phyloP scores from a whole-genome alignment of 2,888 invertebrate species.

The Cantharis rufa region DNA sequence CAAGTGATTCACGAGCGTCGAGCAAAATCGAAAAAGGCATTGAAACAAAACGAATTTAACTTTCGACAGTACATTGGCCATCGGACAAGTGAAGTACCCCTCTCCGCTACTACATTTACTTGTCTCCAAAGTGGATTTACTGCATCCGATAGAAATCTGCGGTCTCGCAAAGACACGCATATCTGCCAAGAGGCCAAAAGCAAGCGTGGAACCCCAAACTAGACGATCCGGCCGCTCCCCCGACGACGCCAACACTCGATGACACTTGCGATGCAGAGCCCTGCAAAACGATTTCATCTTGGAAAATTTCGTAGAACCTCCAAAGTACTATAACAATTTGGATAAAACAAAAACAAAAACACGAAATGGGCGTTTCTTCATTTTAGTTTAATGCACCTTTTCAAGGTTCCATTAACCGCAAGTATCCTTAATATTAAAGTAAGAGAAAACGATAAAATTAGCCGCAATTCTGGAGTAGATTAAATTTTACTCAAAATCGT shows the following conservation, averaged over 20 bases:
- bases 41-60: slow-evolving; percentile 33
- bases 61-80: slow-evolving; percentile 34
- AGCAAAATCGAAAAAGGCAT: slow-evolving; percentile 47
- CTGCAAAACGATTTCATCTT: slow-evolving; percentile 28
- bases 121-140: slow-evolving; percentile 46
- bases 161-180: slow-evolving; percentile 37
- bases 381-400: slow-evolving; percentile 23
- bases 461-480: slow-evolving; percentile 19
- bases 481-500: slow-evolving; percentile 13
- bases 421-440: slow-evolving; percentile 23
- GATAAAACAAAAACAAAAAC: slow-evolving; percentile 13
- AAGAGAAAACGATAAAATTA: slow-evolving; percentile 14
- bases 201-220: slow-evolving; percentile 27
- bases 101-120: slow-evolving; percentile 36
- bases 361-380: slow-evolving; percentile 22
- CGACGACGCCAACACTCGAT: slow-evolving; percentile 37
- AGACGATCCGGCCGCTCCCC: slow-evolving; percentile 31
- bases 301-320: slow-evolving; percentile 17
- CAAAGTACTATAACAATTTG: slow-evolving; percentile 7
- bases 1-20: slow-evolving; percentile 45
- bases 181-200: slow-evolving; percentile 28
- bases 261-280: slow-evolving; percentile 31
- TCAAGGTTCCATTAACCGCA: slow-evolving; percentile 23
- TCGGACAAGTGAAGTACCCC: slow-evolving; percentile 31
- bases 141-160: slow-evolving; percentile 53